Evolutionary conservation across 2,888 invertebrate species (phyloP), one percentile per base, ranked within the genome.

Genomic region (Lacanobia oleracea): DNA sequence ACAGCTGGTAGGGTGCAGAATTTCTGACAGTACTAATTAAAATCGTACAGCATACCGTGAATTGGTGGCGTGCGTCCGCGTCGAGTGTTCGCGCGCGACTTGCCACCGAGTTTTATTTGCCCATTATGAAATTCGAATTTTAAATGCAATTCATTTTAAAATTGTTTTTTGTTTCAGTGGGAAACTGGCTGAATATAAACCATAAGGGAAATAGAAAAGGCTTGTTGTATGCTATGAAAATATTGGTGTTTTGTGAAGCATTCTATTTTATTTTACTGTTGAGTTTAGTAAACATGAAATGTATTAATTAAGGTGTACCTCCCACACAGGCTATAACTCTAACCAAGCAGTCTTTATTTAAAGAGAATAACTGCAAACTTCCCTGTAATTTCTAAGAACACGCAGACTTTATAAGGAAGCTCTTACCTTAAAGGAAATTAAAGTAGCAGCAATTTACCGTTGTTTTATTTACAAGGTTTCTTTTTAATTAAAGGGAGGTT

Each of bases 21-120:
- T 65, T 77, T 64, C 65, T 72, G 75, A 74, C 67, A 81, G 65
- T 67, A 66, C 81, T 86, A 84, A 85, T 85, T 86, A 86, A 86
- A 84, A 84, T 81, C 71, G 84, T 75, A 84, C 85, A 82, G 72
- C 75, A 81, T 69, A 83, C 75, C 82, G 84, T 85, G 81, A 84
- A 84, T 75, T 77, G 50, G 72, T 56, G 64, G 66, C 62, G 61
- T 75, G 63, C 65, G 67, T 75, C 65, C 65, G 65, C 56, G 50
- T 69, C 63, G 60, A 72, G 59, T 65, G 33, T 62, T 81, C 74
- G 59, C 62, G 82, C 72, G 53, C 68, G 75, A 76, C 65, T 74
- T 68, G 62, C 53, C 48, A 56, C 56, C 27, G 59, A 77, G 69
- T 78, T 81, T 77, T 73, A 77, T 79, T 81, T 72, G 67, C 37